Conservation (phyloP, 1,140 invertebrate genomes). For the Neodiprion lecontei region DNA sequence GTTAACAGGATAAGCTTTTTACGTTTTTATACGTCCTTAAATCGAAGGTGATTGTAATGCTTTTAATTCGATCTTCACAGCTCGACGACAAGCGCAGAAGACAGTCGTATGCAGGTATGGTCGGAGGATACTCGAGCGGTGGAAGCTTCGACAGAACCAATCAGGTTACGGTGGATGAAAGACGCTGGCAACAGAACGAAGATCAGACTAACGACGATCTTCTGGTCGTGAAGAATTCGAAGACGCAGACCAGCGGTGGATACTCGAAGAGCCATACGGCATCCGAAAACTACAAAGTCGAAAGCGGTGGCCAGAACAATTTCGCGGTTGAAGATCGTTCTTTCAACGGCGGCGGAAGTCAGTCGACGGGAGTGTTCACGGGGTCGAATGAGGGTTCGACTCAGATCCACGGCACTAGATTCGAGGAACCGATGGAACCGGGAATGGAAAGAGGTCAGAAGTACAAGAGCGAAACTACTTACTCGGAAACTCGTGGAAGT, state of each 20-base stretch:
- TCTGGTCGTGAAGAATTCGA: background rate
- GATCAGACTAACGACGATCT: background rate
- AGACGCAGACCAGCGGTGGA: background rate
- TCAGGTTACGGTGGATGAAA: constrained; percentile 59
- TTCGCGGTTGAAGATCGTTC: background rate
- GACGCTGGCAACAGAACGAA: constrained; percentile 52
- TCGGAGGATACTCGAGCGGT: constrained; percentile 21
- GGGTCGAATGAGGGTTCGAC: background rate
- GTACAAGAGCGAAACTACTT: too few species aligned
- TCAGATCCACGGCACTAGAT: background rate
- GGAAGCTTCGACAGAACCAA: constrained; percentile 51
- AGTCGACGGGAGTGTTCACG: background rate
- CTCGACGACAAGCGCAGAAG: constrained; percentile 42
- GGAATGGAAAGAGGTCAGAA: too few species aligned
- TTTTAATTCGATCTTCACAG: constrained; percentile 27
- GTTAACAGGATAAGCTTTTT: too few species aligned
- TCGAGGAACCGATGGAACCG: too few species aligned
- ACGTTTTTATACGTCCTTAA: too few species aligned
- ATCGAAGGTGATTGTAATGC: background rate
- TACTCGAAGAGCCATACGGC: background rate
- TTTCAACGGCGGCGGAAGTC: background rate
- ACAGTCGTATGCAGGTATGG: constrained; percentile 28
- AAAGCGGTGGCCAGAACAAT: background rate
- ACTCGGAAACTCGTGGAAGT: too few species aligned
- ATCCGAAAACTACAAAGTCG: too few species aligned